Evolutionary conservation across 2,797 vertebrate species (phyloP), one percentile per base, ranked within the genome.

Genomic region (Sebastes nivosus): DNA sequence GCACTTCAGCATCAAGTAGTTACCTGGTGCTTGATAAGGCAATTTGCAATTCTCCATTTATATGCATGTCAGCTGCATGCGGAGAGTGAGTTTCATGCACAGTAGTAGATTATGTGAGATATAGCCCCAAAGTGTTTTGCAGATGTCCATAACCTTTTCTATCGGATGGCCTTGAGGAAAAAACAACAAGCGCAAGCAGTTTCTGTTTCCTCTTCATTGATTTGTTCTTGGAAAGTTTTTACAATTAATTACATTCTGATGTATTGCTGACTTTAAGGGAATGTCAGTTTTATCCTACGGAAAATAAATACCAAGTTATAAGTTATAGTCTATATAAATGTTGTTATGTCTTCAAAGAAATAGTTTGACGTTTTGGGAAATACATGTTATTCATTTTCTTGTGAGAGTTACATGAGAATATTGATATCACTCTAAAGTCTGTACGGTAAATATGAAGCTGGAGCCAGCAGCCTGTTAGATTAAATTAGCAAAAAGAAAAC

Each of bases 1-100:
- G 58, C 74, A 79, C 76, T 84, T 80, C 75, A 82, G 79, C 73
- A 86, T 87, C 67, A 79, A 88, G 83, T 85, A 76, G 80, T 85
- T 80, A 75, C 83, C 75, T 83, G 72, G 25, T 60, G 72, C 79
- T 83, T 72, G 24, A 81, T 74, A 25, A 65, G 74, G 46, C 67
- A 81, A 85, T 87, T 84, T 85, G 66, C 61, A 24, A 4, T 2
- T 6, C 72, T 67, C 29, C 77, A 83, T 87, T 85, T 38, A 55
- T 55, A 77, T 80, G 81, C 69, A 73, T 29, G 70, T 63, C 68
- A 30, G 83, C 71, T 29, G 38, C 75, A 20, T 60, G 59, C 34
- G 2, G 38, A 66, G 1, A 42, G 65, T 25, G 27, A 63, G 20
- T 11, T 11, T 42, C 50, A 70, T 64, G 32, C 70, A 73, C 60